Base-by-base conservation (phyloP, 2,113 vertebrate genomes). In the Riparia riparia region DNA sequence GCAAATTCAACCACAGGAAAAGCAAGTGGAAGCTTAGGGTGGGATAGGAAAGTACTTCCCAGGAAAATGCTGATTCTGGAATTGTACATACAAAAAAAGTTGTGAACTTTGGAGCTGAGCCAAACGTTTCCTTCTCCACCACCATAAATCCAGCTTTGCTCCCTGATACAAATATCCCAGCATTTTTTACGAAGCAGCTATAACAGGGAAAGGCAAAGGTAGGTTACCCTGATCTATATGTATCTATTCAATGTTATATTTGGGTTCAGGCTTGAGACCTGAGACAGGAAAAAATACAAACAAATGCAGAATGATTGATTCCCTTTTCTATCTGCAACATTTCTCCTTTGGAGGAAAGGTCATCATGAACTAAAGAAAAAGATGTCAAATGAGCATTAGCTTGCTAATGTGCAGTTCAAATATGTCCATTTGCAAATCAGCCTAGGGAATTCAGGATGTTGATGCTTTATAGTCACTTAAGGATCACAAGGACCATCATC, bases 51-150 rank as follows among this genome's bases (percentile, higher is more conserved):
- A 97, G 82, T n/a, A 50, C 83, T 96, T 96, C 82, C 53, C 94
- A 91, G 37, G 19, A 57, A 51, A 96, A 84, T 91, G 93, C 95
- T 97, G 95, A 91, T 96, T 97, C 90, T 97, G 94, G 94, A 92
- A 94, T 11, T 28, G 57, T 70, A 94, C 70, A 53, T 51, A 90
- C 39, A 91, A 94, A 97, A 97, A 86, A 81, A 81, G 84, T 77
- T 92, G 95, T 83, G 81, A 95, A 74, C 79, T 96, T 93, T 95
- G 95, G 92, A 93, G 60, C 54, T 39, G 14, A 61, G 81, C 88
- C 95, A 90, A 58, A 51, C 10, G 12, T 51, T 58, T 77, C 18
- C 21, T 81, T 82, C 76, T 83, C 68, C 45, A 63, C 88, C 97
- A 97, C 91, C 68, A 96, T 50, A 97, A 97, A 96, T 68, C 51